A percentile compares a stretch with the other conserved stretches of the same genome.
Conservation (phyloP, 2,888 invertebrate genomes). For the Tiliacea citrago region DNA sequence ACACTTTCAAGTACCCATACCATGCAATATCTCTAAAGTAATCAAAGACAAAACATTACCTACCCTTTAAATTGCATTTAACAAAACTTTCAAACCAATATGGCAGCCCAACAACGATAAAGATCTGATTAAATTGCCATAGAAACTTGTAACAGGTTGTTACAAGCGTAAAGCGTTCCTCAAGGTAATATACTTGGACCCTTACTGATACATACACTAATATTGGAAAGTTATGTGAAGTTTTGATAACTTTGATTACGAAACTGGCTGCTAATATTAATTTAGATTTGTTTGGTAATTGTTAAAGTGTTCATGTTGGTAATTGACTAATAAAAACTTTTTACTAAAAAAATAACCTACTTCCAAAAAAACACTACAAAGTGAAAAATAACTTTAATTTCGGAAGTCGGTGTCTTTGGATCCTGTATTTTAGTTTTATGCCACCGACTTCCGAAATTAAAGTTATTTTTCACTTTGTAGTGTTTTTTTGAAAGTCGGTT, state of each 20-base stretch:
- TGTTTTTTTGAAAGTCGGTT: too few relatives aligned
- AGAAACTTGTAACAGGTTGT: slow-evolving; percentile 56
- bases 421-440: too few relatives aligned
- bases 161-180: slow-evolving; percentile 48
- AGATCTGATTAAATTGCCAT: slow-evolving; percentile 61
- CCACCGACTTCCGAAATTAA: too few relatives aligned
- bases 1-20: slow-evolving; percentile 1
- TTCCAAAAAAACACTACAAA: too few relatives aligned
- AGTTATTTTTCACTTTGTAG: too few relatives aligned
- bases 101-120: slow-evolving; percentile 42
- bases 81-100: slow-evolving; percentile 46
- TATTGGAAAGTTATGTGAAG: slow-evolving; percentile 59
- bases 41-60: slow-evolving; percentile 7
- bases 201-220: slow-evolving; percentile 50
- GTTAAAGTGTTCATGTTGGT: slow-evolving; percentile 18
- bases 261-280: slow-evolving; percentile 59
- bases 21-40: not conserved
- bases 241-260: slow-evolving; percentile 63
- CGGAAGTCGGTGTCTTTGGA: too few relatives aligned
- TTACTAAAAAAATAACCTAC: too few relatives aligned
- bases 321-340: too few relatives aligned
- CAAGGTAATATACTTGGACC: slow-evolving; percentile 61
- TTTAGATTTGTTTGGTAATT: slow-evolving; percentile 40
- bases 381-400: too few relatives aligned
- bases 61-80: slow-evolving; percentile 10